A percentile compares a stretch with the other conserved stretches of the same genome.
Evolutionary conservation across 2,113 vertebrate genomes (phyloP).

Genomic region (Isurus oxyrinchus): DNA sequence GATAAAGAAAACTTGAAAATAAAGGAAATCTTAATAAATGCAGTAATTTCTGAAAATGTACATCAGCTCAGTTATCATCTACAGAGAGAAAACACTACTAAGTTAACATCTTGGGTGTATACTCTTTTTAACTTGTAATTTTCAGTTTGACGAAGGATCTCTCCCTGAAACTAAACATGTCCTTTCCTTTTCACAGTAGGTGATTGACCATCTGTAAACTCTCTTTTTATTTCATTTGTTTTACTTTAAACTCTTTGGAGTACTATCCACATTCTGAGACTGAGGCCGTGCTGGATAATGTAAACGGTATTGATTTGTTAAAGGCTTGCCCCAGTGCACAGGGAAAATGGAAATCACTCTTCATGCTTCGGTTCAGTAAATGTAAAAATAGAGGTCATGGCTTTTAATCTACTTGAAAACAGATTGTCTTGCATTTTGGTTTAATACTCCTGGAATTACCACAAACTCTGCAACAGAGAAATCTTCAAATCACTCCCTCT

Average conservation of each 20-base stretch:
- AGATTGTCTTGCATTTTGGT: neutral
- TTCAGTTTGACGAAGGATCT: neutral
- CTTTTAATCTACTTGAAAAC: neutral
- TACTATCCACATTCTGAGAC: neutral
- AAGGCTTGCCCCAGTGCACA: neutral
- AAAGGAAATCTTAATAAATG: neutral
- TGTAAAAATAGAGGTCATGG: neutral
- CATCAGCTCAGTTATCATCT: neutral
- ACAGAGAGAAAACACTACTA: neutral
- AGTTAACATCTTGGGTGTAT: neutral
- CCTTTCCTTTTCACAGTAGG: neutral
- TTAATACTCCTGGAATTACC: neutral
- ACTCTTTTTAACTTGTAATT: neutral
- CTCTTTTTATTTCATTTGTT: neutral
- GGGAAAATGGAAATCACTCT: neutral
- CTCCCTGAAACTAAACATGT: neutral
- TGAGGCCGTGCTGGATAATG: neutral
- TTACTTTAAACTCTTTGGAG: neutral
- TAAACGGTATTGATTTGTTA: neutral
- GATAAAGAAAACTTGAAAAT: neutral
- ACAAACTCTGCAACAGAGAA: neutral
- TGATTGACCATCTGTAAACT: neutral
- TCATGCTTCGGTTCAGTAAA: neutral
- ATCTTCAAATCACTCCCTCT: neutral
- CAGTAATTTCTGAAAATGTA: neutral